These are phyloP conservation scores for Scaptodrosophila lebanonensis DNA, from an alignment of 1,140 invertebrate species.

Conservation along the genomic window DNA sequence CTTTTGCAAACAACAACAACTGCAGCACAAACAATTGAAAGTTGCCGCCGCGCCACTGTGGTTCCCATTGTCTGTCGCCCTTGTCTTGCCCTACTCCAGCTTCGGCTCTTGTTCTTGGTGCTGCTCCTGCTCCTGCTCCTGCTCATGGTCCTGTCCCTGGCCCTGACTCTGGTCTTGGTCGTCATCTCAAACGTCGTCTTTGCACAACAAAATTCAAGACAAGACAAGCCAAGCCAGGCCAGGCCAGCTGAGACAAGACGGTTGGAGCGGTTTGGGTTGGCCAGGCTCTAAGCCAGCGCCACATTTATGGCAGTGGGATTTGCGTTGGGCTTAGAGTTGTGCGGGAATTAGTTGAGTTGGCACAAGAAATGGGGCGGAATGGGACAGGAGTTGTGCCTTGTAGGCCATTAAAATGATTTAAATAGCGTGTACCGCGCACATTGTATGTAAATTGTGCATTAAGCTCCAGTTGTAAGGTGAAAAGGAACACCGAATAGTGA, in stretches of 20 bases:
- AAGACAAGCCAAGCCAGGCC: not conserved
- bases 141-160: too few species aligned
- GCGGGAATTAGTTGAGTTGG: constrained; percentile 46
- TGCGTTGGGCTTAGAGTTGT: constrained; percentile 33
- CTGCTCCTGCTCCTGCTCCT: too few species aligned
- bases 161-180: too few species aligned
- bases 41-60: constrained; percentile 41
- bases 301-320: constrained; percentile 69
- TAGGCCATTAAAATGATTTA: constrained; percentile 66
- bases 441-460: constrained; percentile 19
- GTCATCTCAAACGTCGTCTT: too few species aligned
- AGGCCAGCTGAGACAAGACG: constrained; percentile 21
- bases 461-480: not conserved
- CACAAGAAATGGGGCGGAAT: not conserved
- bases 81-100: too few species aligned
- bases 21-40: constrained; percentile 57
- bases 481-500: too few species aligned
- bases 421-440: constrained; percentile 34
- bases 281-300: constrained; percentile 30
- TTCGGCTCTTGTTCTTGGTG: too few species aligned
- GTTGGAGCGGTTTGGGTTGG: not conserved
- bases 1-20: constrained; percentile 33
- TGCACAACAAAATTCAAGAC: constrained; percentile 7
- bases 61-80: constrained; percentile 43
- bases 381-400: too few species aligned